Base-by-base conservation (phyloP, 37 sponge, comb jelly and placozoan species). In the Geodia barretti region DNA sequence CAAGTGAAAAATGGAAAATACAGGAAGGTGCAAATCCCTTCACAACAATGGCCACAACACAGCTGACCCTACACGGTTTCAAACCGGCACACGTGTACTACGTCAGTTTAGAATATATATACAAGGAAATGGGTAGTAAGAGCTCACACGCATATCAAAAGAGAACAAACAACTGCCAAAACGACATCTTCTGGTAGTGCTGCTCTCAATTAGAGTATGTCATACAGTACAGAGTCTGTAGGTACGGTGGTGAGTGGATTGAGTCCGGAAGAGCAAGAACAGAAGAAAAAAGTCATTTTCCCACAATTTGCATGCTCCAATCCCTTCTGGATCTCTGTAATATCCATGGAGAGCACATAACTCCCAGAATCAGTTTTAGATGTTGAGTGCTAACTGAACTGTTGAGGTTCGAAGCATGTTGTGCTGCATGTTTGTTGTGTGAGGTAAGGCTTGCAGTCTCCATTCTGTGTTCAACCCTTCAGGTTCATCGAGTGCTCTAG, bases 21-120 rank as follows among this genome's bases (percentile, higher is more conserved):
- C 33, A 20, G 19, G 34, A 33, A 31, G 68, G n/a, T n/a, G n/a
- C n/a, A 29, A 30, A 30, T 3, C 2, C 34, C 68, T 33, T 29
- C 68, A 20, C 20, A 29, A 68, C 68, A 68, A 32, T 1, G 1
- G 3, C 68, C 68, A 68, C n/a, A n/a, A n/a, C 68, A 68, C 3
- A 68, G 34, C 68, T 68, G 68, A 68, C 68, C 68, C 14, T 47
- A n/a, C 54, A 17, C 54, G 7, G 14, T n/a, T 47, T 47, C 54
- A 47, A 47, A 47, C 14, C 54, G 14, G 54, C 54, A 47, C 54
- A 47, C 54, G 14, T 47, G 54, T 47, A 47, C 14, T 47, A 7
- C 11, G 7, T 47, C 54, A 47, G 54, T 47, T 47, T 47, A 17
- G 54, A n/a, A 17, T 47, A 47, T 47, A 14, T 47, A n/a, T 47